Evolutionary conservation across 2,888 invertebrate species (phyloP), one percentile per base, ranked within the genome.

Genomic region (Sisyra nigra): DNA sequence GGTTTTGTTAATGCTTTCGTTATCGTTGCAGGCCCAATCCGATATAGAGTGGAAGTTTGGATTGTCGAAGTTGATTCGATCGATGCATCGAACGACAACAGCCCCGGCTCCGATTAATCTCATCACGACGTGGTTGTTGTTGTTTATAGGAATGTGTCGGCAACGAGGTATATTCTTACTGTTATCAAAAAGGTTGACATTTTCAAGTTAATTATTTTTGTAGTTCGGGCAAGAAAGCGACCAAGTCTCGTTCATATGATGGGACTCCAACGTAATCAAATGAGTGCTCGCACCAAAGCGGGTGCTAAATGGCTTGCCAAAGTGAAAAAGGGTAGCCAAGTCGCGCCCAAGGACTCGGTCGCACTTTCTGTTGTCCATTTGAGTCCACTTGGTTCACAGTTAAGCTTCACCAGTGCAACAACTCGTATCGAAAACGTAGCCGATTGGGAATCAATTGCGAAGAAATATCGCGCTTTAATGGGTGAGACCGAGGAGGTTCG

Each of bases 31-130:
- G 79, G 96, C 96, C 31, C 96, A 97, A 77, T 97, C 97, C 37
- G 98, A 98, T 67, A 96, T 93, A 55, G 98, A 99, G 66, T 98
- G 98, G 98, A 98, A 98, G 67, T 99, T 94, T 61, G 97, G 98
- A 19, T 67, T 98, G 56, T 97, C 97, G 43, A 98, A 98, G 66
- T 72, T 98, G 57, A 94, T 98, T 60, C 74, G 97, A 51, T 94
- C 94, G 60, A 98, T 98, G 96, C 97, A 96, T 67, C 79, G 85
- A 56, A 94, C 96, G 6, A 92, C 87, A 44, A 93, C 96, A 1
- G 96, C 98, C 1, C 97, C 98, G 0, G 87, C 97, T 10, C 98
- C 98, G 2, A 77, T 99, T 51, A 99, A 98, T 65, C 74, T 99
- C 50, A 77, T 98, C 55, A 96, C 94, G 37, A 91, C 88, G 37